Evolutionary conservation across 2,888 invertebrate genomes (phyloP).

Genomic region (Amiota mariae): DNA sequence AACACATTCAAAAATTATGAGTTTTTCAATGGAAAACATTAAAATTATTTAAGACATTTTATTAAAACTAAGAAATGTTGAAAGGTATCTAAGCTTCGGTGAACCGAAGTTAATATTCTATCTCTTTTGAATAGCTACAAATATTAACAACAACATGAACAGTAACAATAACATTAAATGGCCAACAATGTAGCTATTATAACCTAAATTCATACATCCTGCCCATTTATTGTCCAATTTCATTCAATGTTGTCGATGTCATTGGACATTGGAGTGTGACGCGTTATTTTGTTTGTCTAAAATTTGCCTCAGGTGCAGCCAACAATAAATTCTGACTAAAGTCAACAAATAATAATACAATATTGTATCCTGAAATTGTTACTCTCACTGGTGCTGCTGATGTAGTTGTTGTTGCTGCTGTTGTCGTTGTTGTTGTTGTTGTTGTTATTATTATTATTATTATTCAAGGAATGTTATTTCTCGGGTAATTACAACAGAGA

Average conservation of each 20-base stretch:
- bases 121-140: no score
- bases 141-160: constrained; percentile 31
- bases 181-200: constrained; percentile 31
- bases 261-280: constrained; percentile 11
- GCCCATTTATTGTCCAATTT: constrained; percentile 15
- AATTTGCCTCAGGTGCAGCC: constrained; percentile 55
- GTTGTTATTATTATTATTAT: constrained; percentile 1
- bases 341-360: constrained; percentile 55
- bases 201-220: constrained; percentile 29
- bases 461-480: neutral
- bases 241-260: neutral
- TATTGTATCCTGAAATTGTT: constrained; percentile 2
- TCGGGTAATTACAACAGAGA: constrained; percentile 16
- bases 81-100: no score
- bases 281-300: constrained; percentile 28
- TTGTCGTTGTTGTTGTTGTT: neutral
- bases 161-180: constrained; percentile 44
- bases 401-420: neutral
- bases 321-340: constrained; percentile 60
- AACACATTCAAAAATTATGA: no score
- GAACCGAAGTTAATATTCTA: no score
- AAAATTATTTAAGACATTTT: no score
- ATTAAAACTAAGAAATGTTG: no score
- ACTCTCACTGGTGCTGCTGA: neutral
- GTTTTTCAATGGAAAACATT: no score